Base-by-base conservation (phyloP, 2,797 vertebrate genomes). In the Sus cebifrons region DNA sequence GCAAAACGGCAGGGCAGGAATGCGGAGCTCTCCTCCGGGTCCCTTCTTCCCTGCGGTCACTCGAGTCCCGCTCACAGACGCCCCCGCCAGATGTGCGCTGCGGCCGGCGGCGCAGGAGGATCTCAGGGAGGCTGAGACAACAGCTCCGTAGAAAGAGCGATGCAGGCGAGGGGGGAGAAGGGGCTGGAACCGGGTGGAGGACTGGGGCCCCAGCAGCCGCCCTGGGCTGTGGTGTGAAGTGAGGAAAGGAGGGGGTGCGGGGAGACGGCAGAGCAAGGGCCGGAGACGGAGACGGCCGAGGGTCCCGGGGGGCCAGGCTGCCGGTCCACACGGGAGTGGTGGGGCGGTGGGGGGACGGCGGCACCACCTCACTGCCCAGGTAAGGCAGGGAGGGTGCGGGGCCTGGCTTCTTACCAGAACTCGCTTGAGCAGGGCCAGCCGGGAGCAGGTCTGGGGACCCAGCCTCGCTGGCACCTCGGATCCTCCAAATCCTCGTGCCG, bases 141-240 rank as follows among this genome's bases (percentile, higher is more conserved):
- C 36, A 23, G n/a, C 21, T 16, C 49, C 5, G 0, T 14, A 21
- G 18, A 58, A 12, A 17, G 75, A 64, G 27, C 3, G 32, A 25
- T 0, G 4, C 49, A 0, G 3, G 21, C 4, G 1, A 40, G 56
- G 25, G 17, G n/a, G 5, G 17, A 18, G 14, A 15, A 5, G 58
- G 23, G 7, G 25, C 14, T 14, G 27, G 75, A 44, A 11, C 8
- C 9, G 0, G 21, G 68, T 23, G 27, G 29, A 78, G 64, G 70
- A 32, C 15, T 7, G 2, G 3, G 3, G 52, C 23, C 32, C 1
- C 1, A 13, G 40, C 68, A 54, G 60, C n/a, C 0, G 2, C 40
- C 23, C 3, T 14, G 3, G 16, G 6, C 71, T 40, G 40, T 54
- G 64, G 21, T 21, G 68, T 32, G 0, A 2, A 10, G 14, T 10